A percentile compares a stretch with the other conserved stretches of the same genome.
phyloP scores from a whole-genome alignment of 2,113 vertebrate species.

The Lepus europaeus region DNA sequence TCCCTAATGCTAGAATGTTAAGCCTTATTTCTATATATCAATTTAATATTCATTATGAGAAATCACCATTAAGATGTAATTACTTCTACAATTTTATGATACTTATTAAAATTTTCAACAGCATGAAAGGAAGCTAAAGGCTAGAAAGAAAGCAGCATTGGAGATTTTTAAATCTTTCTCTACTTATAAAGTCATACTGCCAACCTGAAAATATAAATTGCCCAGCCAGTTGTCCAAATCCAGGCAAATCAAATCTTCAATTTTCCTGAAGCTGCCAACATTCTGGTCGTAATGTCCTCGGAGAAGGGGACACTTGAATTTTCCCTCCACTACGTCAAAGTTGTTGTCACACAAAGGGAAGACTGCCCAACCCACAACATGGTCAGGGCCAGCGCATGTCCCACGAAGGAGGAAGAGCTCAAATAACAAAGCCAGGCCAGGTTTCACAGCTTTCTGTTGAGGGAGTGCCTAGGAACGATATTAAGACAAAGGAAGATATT shows the following conservation, averaged over 20 bases:
- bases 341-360: constrained; percentile 92
- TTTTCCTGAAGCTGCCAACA: constrained; percentile 91
- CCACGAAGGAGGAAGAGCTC: constrained; percentile 89
- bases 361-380: constrained; percentile 91
- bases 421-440: constrained; percentile 92
- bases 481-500: background rate
- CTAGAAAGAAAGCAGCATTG: background rate
- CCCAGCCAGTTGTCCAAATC: constrained; percentile 96
- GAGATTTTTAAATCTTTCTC: background rate
- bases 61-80: background rate
- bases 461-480: constrained; percentile 89
- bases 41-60: background rate
- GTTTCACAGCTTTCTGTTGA: constrained; percentile 87
- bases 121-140: background rate
- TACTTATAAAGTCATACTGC: background rate
- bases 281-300: constrained; percentile 88
- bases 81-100: background rate
- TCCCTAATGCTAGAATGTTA: background rate
- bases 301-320: constrained; percentile 94
- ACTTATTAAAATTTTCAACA: background rate
- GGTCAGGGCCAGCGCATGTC: constrained; percentile 80
- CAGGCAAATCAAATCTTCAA: constrained; percentile 91
- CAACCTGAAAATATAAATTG: constrained; percentile 97
- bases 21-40: background rate
- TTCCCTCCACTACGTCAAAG: constrained; percentile 90